Conservation (phyloP, 2,888 invertebrate genomes). For the Neoascia interrupta region DNA sequence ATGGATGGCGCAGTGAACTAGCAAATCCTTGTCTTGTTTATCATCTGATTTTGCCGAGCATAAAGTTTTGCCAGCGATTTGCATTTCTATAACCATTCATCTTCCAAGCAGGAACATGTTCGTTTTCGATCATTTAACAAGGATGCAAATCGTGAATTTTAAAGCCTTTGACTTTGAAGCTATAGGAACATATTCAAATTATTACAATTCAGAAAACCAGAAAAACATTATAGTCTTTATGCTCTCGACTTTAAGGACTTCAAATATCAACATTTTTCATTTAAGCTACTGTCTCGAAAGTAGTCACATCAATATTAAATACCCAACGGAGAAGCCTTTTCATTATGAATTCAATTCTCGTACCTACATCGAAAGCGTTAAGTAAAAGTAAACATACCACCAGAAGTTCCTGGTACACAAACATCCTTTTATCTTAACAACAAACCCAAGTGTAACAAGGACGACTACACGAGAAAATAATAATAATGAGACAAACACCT, state of each 20-base stretch:
- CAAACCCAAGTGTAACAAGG: constrained; percentile 8
- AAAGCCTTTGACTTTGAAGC: too few species aligned
- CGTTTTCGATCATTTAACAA: constrained; percentile 42
- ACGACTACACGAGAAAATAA: constrained; percentile 18
- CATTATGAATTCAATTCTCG: constrained; percentile 23
- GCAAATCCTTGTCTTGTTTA: constrained; percentile 38
- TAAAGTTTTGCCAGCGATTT: constrained; percentile 37
- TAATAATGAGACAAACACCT: constrained; percentile 64
- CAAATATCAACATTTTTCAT: too few species aligned
- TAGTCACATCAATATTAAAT: too few species aligned
- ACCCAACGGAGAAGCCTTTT: too few species aligned
- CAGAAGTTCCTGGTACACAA: background rate
- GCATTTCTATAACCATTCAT: constrained; percentile 58
- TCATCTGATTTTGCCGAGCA: background rate
- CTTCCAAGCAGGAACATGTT: constrained; percentile 7
- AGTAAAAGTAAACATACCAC: constrained; percentile 42
- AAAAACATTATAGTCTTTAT: too few species aligned
- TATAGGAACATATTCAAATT: too few species aligned
- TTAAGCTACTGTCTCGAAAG: too few species aligned
- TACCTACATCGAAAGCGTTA: background rate
- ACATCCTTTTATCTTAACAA: background rate
- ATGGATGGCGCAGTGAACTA: background rate
- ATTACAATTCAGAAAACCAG: too few species aligned
- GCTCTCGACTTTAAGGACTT: too few species aligned
- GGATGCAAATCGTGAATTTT: constrained; percentile 23